Conservation (phyloP, 2,113 vertebrate species). For the Pica pica region DNA sequence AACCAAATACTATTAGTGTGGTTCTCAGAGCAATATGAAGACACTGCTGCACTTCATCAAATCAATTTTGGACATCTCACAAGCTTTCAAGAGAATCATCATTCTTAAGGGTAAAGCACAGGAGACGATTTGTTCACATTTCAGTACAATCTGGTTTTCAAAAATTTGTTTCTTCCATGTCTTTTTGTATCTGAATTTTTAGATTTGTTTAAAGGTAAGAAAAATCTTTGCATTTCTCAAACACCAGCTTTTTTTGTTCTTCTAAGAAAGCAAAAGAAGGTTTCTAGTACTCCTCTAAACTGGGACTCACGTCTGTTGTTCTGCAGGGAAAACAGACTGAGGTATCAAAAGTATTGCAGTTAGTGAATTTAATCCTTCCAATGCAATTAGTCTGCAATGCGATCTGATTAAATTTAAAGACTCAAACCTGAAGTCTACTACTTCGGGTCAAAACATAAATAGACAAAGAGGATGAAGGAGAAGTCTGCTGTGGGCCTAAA, state of each 20-base stretch:
- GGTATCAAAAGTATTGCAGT: background rate
- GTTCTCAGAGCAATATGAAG: background rate
- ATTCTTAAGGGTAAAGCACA: background rate
- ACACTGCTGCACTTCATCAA: background rate
- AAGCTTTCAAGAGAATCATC: background rate
- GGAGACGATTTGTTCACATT: background rate
- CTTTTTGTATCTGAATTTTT: background rate
- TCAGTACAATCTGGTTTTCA: background rate
- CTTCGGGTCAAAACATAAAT: background rate
- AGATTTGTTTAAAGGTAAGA: background rate
- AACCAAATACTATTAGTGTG: slow-evolving; percentile 1
- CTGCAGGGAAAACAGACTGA: background rate
- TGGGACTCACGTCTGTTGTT: background rate
- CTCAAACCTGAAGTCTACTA: slow-evolving; percentile 23
- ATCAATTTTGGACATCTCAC: background rate
- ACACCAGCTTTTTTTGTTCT: background rate
- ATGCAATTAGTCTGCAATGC: background rate
- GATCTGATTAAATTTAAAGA: slow-evolving; percentile 33
- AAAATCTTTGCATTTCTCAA: background rate
- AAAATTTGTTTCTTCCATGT: background rate
- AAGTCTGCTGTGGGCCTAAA: background rate
- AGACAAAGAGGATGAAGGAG: background rate
- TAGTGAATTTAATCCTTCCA: slow-evolving; percentile 5
- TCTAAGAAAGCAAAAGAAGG: background rate
- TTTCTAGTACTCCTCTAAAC: background rate